Base-by-base conservation (phyloP, 1,140 invertebrate genomes). In the Lepidurus packardi region DNA sequence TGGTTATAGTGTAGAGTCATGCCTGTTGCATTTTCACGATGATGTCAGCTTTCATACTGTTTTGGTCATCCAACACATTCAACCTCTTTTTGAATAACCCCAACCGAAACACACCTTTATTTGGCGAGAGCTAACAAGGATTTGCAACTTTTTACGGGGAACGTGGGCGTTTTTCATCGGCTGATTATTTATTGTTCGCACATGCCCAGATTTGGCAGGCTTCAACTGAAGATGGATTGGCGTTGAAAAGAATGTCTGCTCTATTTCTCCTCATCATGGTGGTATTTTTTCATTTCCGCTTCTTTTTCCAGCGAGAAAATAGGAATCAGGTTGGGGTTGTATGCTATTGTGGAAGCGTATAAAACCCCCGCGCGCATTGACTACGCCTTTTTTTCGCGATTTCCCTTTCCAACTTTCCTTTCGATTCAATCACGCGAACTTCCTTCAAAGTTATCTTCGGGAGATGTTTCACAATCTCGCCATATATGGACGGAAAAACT, bases 11-110 rank as follows among this genome's bases (percentile, higher is more conserved):
- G 16, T 4, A 16, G 21, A 65, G 53, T 65, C 53, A 65, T 65
- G 53, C 16, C 53, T 65, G 9, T 65, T 65, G 53, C 53, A 21
- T 65, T 65, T 21, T 65, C n/a, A 65, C 16, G 53, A 65, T 65
- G 53, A 65, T 65, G 53, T 65, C 53, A 65, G 53, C 16, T 7
- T 65, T 65, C 13, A 7, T 13, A 65, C 53, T 65, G 53, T 65
- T 65, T 65, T 65, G 53, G 53, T 65, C 53, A 65, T 65, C 53
- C 21, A 65, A 65, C 47, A 65, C 47, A 65, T 65, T 13, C 13
- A 65, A 65, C 53, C 53, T 65, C 53, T 65, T 65, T 65, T 65
- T 65, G 16, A 7, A 13, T 13, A 65, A 65, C 53, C 21, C 10
- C 21, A 21, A 65, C 53, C 21, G 21, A 65, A 65, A 13, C 53